Conservation (phyloP, 2,888 invertebrate species). For the Pollenia amentaria region DNA sequence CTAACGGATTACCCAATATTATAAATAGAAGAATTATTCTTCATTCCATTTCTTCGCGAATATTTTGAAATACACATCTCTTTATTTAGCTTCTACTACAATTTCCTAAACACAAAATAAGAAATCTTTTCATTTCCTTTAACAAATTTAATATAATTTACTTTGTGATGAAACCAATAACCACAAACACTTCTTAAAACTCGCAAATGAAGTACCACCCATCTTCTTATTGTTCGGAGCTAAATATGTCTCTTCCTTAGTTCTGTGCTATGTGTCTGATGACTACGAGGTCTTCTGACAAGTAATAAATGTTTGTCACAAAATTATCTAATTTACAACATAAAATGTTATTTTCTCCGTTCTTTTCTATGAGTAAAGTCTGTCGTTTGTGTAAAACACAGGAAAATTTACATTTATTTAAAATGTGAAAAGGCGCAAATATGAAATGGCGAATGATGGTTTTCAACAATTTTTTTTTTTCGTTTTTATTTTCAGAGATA, state of each 20-base stretch:
- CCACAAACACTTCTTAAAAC: slow-evolving; percentile 2
- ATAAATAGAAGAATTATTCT: too few relatives aligned
- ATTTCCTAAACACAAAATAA: slow-evolving; percentile 16
- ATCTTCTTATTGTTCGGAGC: too few relatives aligned
- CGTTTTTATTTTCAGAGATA: not conserved
- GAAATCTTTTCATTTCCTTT: slow-evolving; percentile 30
- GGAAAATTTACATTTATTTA: slow-evolving; percentile 31
- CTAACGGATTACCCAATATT: too few relatives aligned
- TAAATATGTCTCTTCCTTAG: too few relatives aligned
- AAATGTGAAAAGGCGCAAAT: slow-evolving; percentile 31
- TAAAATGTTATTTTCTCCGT: not conserved
- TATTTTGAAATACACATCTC: too few relatives aligned
- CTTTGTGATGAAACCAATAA: slow-evolving; percentile 27
- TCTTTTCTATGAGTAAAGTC: not conserved
- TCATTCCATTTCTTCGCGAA: too few relatives aligned
- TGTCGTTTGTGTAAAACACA: not conserved
- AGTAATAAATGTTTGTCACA: slow-evolving; percentile 56
- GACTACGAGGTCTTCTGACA: slow-evolving; percentile 5
- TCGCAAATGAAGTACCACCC: not conserved
- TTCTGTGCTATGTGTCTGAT: not conserved
- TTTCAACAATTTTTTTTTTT: not conserved
- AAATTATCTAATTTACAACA: slow-evolving; percentile 49
- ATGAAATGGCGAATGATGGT: slow-evolving; percentile 2
- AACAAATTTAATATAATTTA: slow-evolving; percentile 42
- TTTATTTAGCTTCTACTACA: slow-evolving; percentile 2